These are phyloP conservation scores for Nowickia ferox DNA, from an alignment of 2,888 invertebrate genomes.

Conservation along the genomic window DNA sequence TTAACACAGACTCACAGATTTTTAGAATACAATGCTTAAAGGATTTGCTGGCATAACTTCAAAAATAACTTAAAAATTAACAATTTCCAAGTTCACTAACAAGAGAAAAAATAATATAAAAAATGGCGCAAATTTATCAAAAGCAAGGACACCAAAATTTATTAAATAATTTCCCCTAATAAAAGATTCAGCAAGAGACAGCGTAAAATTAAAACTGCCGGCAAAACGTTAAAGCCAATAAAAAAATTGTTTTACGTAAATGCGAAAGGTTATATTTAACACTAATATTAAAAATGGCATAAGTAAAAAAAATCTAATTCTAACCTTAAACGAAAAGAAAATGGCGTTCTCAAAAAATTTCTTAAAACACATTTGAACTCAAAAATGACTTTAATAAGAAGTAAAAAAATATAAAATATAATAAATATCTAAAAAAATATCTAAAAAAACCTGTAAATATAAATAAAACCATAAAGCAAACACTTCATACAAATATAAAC, in stretches of 20 bases:
- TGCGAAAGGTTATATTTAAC: no score
- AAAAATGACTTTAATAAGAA: no score
- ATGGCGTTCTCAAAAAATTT: no score
- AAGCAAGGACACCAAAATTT: neutral
- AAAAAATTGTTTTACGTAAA: no score
- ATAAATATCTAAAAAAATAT: neutral
- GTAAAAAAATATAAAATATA: neutral
- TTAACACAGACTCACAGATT: neutral
- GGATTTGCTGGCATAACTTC: no score
- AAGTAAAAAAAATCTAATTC: no score
- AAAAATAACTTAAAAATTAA: neutral
- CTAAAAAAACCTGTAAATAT: neutral
- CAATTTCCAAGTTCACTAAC: neutral
- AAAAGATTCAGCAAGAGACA: neutral
- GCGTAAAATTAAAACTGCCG: neutral
- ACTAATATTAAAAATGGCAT: no score
- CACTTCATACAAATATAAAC: neutral
- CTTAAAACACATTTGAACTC: no score
- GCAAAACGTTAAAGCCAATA: no score
- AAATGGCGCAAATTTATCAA: conserved; percentile 1
- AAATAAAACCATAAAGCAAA: neutral
- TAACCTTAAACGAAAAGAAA: no score
- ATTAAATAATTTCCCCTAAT: neutral
- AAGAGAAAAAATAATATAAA: neutral
- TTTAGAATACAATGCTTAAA: neutral